phyloP scores from a whole-genome alignment of 2,113 vertebrate genomes.

The Sinocyclocheilus grahami region DNA sequence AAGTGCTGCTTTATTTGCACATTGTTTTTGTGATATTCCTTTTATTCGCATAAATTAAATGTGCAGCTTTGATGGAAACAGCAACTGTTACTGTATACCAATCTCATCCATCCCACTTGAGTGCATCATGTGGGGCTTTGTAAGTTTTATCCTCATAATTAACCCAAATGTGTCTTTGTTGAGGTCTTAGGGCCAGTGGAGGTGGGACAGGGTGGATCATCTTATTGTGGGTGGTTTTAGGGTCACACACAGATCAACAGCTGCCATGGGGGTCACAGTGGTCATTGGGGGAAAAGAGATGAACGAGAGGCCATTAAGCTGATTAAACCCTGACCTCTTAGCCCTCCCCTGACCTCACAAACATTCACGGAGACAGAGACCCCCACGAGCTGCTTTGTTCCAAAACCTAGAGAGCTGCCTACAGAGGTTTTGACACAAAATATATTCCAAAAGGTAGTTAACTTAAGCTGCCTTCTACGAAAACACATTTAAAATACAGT shows the following conservation, averaged over 20 bases:
- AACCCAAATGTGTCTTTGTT: not conserved
- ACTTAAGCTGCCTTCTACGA: not conserved
- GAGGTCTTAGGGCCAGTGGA: not conserved
- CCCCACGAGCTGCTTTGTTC: no score
- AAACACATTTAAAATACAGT: not conserved
- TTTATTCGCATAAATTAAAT: not conserved
- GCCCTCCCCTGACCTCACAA: constrained; percentile 34
- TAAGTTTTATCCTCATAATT: not conserved
- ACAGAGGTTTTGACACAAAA: not conserved
- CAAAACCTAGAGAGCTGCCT: no score
- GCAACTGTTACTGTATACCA: not conserved
- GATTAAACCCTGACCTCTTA: constrained; percentile 48
- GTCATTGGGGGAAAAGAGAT: not conserved
- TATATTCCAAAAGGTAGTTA: not conserved
- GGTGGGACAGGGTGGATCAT: constrained; percentile 5
- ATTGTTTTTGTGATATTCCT: not conserved
- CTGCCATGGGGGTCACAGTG: constrained; percentile 34
- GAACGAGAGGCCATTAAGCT: constrained; percentile 25
- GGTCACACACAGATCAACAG: constrained; percentile 47
- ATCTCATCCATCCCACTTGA: constrained; percentile 1
- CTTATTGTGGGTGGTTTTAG: constrained; percentile 47
- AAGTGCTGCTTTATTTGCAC: not conserved
- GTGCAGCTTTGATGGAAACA: not conserved
- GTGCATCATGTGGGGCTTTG: not conserved
- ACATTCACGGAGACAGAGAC: not conserved